Base-by-base conservation (phyloP, 2,113 vertebrate species). In the Mustela nigripes region DNA sequence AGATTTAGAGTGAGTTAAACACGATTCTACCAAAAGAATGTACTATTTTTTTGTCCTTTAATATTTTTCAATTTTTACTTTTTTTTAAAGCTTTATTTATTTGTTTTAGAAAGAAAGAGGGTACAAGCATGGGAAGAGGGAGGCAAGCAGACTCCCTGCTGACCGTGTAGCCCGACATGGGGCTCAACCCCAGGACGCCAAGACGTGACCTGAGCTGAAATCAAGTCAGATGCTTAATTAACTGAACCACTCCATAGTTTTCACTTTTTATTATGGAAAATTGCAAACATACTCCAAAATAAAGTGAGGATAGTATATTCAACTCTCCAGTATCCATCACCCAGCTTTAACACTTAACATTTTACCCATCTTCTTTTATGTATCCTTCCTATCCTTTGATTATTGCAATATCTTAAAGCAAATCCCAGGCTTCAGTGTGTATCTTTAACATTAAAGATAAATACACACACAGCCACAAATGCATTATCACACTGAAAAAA, bases 401-500 rank as follows among this genome's bases (percentile, higher is more conserved):
- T 71, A 36, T 26, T 80, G 12, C 11, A 92, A 11, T 92, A 73
- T 63, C 53, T 73, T 92, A 45, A 73, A 88, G 83, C 28, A 81
- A 42, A 39, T 92, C 39, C 45, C 63, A 81, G 33, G 26, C n/a
- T 71, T 65, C 4, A 42, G 24, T 62, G 11, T 82, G 8, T 82
- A 33, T 58, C 11, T 69, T 84, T 50, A 67, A 50, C 42, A 58
- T 16, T 36, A 89, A 93, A 21, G 15, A 42, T 84, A 85, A 89
- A 79, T 39, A 87, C n/a, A 48, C 14, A 81, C 1, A 86, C 33
- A 67, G 42, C 18, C 11, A 50, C 5, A 60, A 79, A 28, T 71
- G 21, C 6, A 33, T 65, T 89, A 42, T 76, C 39, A 83, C 45
- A 89, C 26, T 92, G 67, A 83, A 69, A 96, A 96, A 96, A 78